Base-by-base conservation (phyloP, 1,140 invertebrate genomes). In the Trigoniulus corallinus region DNA sequence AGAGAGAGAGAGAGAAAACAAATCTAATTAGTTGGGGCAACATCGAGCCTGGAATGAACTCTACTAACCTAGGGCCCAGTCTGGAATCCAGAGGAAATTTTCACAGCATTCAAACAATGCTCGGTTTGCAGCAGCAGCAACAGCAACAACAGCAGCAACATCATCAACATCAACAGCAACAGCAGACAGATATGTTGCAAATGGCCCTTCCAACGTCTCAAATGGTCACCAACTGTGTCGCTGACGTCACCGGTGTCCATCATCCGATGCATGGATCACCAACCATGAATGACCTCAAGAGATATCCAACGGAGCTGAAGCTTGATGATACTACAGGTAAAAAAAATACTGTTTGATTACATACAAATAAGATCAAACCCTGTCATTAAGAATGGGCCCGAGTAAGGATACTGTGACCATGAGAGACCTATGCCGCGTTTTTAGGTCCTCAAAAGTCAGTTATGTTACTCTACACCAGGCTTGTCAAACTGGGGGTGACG, bases 71-170 rank as follows among this genome's bases (percentile, higher is more conserved):
- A n/a, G n/a, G n/a, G n/a, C n/a, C n/a, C n/a, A n/a, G n/a, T n/a
- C n/a, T n/a, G n/a, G n/a, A n/a, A n/a, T n/a, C n/a, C n/a, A n/a
- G n/a, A n/a, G 55, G 55, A 4, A 57, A 57, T 26, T 61, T 61
- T 50, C 58, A 62, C 53, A 61, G 59, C 41, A 61, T 61, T 41
- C 60, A 64, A 52, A 60, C 83, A 53, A 84, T 85, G 78, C 67
- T 85, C 27, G 81, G 79, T 1, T 53, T 66, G 15, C 60, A 58
- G 13, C 56, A 56, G 18, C 53, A 58, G 23, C 40, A 53, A 2
- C 54, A 56, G 47, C 57, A 53, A 39, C 55, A 44, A 52, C 52
- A 50, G 51, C 65, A 77, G 12, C 75, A 76, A 54, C 66, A 69
- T 10, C 61, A 58, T 15, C 69, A 2, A 34, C 41, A 15, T 7